Percentiles rank a stretch among this genome's conserved stretches.
Evolutionary conservation across 2,797 vertebrate species (phyloP).

Genomic region (Sebastes variabilis): DNA sequence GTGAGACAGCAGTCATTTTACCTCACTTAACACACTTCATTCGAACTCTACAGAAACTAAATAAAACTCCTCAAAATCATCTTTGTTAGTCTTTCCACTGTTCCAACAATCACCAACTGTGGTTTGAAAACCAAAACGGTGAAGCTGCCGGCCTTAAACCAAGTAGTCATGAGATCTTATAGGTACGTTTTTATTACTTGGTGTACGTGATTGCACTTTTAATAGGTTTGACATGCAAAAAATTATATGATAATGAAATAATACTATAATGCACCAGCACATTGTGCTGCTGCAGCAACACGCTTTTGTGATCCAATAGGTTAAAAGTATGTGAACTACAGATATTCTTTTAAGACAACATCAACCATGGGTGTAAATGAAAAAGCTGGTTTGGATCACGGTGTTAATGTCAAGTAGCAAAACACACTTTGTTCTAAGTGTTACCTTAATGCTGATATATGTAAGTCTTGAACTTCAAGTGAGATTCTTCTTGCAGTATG

Average conservation of each 20-base stretch:
- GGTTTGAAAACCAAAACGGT: background rate
- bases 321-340: background rate
- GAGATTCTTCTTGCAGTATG: background rate
- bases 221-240: no score
- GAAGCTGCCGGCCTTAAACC: background rate
- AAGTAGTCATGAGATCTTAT: background rate
- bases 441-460: background rate
- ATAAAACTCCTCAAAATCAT: no score
- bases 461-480: background rate
- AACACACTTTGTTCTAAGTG: background rate
- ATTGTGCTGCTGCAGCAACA: background rate
- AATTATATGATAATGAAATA: no score
- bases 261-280: no score
- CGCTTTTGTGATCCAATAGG: background rate
- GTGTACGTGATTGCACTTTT: background rate
- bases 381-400: background rate
- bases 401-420: no score
- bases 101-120: no score
- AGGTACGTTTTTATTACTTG: background rate
- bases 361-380: background rate
- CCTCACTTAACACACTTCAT: no score
- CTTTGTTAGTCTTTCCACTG: no score
- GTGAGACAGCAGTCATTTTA: no score
- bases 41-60: no score
- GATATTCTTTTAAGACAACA: background rate